phyloP scores from a whole-genome alignment of 2,113 vertebrate genomes.

The Indri indri region DNA sequence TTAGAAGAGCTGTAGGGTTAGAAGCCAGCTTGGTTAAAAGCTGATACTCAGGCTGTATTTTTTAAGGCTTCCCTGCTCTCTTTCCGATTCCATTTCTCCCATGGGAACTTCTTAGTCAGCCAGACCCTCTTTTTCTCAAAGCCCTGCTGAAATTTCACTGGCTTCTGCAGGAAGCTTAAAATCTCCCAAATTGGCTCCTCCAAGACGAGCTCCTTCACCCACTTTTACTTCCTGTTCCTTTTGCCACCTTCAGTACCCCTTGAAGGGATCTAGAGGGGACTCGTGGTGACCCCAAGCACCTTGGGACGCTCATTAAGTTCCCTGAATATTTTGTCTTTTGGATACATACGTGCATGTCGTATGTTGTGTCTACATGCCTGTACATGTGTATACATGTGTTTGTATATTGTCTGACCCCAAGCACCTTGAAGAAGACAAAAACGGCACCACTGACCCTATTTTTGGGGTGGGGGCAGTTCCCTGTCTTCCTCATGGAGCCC shows the following conservation, averaged over 20 bases:
- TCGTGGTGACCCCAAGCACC: neutral
- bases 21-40: neutral
- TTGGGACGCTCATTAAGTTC: too few species aligned
- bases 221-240: neutral
- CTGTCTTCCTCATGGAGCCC: neutral
- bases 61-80: neutral
- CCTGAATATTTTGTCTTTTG: too few species aligned
- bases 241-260: neutral
- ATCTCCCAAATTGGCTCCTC: neutral
- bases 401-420: too few species aligned
- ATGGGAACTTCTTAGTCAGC: neutral
- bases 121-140: neutral
- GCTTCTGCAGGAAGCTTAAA: neutral
- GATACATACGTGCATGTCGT: too few species aligned
- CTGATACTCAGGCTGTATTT: neutral
- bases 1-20: neutral
- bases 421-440: neutral
- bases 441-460: neutral
- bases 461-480: neutral
- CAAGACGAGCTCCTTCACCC: fast-evolving
- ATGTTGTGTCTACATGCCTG: too few species aligned
- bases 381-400: too few species aligned
- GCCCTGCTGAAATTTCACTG: neutral
- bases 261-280: neutral
- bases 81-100: neutral